A percentile compares a stretch with the other conserved stretches of the same genome.
These are phyloP conservation scores for Asarcornis scutulata DNA, from an alignment of 2,113 vertebrate genomes.

Conservation along the genomic window DNA sequence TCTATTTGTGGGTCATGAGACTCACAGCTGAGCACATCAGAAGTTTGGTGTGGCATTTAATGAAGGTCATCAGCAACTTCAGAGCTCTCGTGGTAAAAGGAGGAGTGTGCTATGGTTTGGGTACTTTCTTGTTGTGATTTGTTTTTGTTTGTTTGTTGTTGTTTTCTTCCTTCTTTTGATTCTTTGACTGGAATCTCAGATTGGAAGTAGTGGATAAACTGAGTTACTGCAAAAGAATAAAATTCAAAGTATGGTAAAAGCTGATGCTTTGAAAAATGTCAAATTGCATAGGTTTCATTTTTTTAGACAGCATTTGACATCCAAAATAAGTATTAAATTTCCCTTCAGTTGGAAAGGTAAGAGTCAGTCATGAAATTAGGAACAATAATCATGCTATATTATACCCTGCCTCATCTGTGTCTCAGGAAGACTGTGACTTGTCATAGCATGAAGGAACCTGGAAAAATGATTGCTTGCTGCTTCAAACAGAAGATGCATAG, in stretches of 20 bases:
- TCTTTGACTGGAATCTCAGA: background rate
- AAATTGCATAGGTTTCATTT: background rate
- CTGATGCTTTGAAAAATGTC: background rate
- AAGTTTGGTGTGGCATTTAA: constrained; percentile 41
- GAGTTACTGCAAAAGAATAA: background rate
- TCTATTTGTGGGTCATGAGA: constrained; percentile 25
- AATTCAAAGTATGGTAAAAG: constrained; percentile 8
- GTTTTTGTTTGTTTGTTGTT: background rate
- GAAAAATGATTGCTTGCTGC: constrained; percentile 51
- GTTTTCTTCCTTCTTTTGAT: background rate
- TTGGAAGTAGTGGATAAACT: background rate
- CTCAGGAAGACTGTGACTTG: constrained; percentile 39
- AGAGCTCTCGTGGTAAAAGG: constrained; percentile 35
- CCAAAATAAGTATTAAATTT: constrained; percentile 39
- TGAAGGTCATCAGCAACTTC: constrained; percentile 25
- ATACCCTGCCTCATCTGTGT: background rate
- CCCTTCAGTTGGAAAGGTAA: constrained; percentile 27
- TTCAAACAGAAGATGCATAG: constrained; percentile 46
- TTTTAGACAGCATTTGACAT: constrained; percentile 7
- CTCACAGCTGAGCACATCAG: constrained; percentile 4
- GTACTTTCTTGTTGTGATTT: background rate
- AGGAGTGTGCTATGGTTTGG: background rate
- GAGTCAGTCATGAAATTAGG: constrained; percentile 35
- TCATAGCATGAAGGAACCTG: constrained; percentile 41
- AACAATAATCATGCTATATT: constrained; percentile 27